Evolutionary conservation across 2,113 vertebrate species (phyloP).

Genomic region (Eupsittula cactorum): DNA sequence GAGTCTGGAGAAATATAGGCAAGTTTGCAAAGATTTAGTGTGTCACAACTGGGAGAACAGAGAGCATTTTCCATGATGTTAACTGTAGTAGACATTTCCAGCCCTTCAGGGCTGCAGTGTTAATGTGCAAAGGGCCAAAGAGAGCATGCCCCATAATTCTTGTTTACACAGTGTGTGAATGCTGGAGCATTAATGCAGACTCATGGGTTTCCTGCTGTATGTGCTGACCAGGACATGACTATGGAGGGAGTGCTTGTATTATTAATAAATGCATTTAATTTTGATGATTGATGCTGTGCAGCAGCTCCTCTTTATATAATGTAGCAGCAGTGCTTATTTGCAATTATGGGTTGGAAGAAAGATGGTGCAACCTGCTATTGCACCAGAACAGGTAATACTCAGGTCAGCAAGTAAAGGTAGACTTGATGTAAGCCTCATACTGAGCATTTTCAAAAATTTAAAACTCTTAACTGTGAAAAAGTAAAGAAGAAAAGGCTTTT

Average conservation of each 20-base stretch:
- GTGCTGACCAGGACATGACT: background rate
- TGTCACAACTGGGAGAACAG: background rate
- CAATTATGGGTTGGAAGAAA: background rate
- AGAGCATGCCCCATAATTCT: accelerated
- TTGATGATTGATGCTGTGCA: background rate
- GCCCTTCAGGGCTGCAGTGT: background rate
- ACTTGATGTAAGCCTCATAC: background rate
- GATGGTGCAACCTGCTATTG: background rate
- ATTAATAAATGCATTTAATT: background rate
- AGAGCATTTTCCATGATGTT: background rate
- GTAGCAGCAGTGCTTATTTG: background rate
- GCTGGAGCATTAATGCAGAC: background rate
- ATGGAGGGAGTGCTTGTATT: accelerated
- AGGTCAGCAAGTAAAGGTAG: background rate
- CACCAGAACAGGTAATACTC: background rate
- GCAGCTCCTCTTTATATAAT: background rate
- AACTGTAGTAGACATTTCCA: background rate
- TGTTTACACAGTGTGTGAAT: background rate
- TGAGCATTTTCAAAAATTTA: background rate
- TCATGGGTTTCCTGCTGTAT: accelerated
- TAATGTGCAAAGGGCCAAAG: background rate
- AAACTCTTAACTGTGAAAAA: background rate
- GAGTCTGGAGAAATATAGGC: background rate
- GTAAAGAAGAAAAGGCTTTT: background rate
- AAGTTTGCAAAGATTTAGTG: background rate